Evolutionary conservation across 2,113 vertebrate genomes (phyloP), one percentile per base, ranked within the genome.

Genomic region (Microcebus tavaratra): DNA sequence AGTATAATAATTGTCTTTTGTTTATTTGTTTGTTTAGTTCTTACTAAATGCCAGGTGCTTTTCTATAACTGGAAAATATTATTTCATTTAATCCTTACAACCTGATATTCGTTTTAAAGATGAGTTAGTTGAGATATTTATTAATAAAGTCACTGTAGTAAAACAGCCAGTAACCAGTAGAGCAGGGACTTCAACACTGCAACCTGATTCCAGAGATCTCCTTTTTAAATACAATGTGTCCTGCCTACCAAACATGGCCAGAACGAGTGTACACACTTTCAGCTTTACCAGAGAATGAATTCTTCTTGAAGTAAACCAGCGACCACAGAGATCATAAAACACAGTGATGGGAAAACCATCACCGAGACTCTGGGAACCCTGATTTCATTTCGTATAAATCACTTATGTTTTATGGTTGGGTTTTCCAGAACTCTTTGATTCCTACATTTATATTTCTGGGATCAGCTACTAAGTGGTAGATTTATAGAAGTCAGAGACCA

Each of bases 391-490:
- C 50, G 76, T 25, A n/a, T 39, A 84, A 70, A 45, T 42, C 3
- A 29, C 29, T 87, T 9, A 3, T 81, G 20, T 59, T 53, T 81
- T 88, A 78, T 27, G 6, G 34, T 2, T 86, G 42, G 13, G 17
- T 42, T 91, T 97, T 95, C 73, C 95, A 91, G 55, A 36, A 65
- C 25, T 67, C 59, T 67, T 57, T 42, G 27, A 50, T 59, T 81
- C 53, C 50, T 39, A 82, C 5, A 67, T 85, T 59, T 73, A 9
- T 87, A 79, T 70, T 91, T 95, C 92, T 91, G 68, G 76, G 14
- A 83, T 87, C 23, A 91, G 36, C 48, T 78, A 29, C 23, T 73
- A 81, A 88, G 18, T 27, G 23, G 53, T 27, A 73, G 48, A 82
- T 48, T 86, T 86, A 78, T 6, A 50, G 82, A 88, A 25, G 8